Conservation (phyloP, 2,888 invertebrate species). For the Eristalinus aeneus region DNA sequence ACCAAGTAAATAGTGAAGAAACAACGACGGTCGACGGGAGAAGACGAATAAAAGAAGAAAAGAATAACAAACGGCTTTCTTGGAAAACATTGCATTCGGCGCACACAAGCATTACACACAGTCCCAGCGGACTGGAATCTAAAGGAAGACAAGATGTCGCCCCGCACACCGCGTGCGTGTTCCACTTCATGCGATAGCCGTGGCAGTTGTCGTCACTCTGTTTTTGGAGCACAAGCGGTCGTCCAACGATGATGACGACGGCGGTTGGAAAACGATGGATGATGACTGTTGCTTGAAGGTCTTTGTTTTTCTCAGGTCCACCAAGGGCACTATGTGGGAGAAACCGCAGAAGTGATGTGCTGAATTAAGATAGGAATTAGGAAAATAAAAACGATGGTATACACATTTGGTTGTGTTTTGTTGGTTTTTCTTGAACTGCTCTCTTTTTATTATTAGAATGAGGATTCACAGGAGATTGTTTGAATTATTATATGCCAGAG, state of each 20-base stretch:
- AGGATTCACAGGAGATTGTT: constrained; percentile 6
- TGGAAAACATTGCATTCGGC: constrained; percentile 23
- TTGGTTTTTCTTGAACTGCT: constrained; percentile 5
- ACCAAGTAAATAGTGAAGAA: background rate
- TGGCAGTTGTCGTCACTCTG: constrained; percentile 10
- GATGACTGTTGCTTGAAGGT: constrained; percentile 5
- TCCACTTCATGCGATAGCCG: background rate
- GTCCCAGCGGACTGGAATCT: constrained; percentile 6
- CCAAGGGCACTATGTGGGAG: background rate
- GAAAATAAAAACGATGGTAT: constrained; percentile 5
- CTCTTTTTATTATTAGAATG: background rate
- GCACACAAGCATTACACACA: background rate
- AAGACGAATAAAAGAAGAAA: background rate
- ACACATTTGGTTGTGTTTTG: background rate
- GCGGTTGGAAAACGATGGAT: constrained; percentile 4
- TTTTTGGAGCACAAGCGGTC: constrained; percentile 23
- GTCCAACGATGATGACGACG: background rate
- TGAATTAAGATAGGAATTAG: background rate
- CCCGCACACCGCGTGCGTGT: background rate
- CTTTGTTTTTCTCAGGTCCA: background rate
- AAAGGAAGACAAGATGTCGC: constrained; percentile 8
- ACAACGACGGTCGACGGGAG: background rate
- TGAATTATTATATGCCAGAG: constrained; percentile 1
- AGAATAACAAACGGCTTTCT: constrained; percentile 26
- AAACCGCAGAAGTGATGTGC: background rate